Conservation (phyloP, 2,797 vertebrate species). For the Sebastes elongatus region DNA sequence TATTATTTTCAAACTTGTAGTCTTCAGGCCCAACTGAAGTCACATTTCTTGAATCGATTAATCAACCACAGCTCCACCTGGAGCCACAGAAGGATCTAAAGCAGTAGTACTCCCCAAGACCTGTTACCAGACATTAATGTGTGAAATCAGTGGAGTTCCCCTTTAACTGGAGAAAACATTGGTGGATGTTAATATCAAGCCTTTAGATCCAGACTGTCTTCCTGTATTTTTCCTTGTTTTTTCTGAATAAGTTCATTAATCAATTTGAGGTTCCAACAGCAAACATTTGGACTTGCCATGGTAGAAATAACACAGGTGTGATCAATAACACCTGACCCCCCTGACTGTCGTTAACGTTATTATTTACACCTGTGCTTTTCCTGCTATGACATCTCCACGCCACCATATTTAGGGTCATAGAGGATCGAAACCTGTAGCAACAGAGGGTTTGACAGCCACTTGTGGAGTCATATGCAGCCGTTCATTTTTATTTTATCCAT, state of each 20-base stretch:
- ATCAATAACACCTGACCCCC: not conserved
- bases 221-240: not conserved
- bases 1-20: not conserved
- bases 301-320: not conserved
- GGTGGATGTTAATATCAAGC: not conserved
- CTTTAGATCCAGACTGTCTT: not conserved
- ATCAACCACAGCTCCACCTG: not conserved
- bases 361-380: not conserved
- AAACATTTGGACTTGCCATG: not conserved
- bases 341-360: not conserved
- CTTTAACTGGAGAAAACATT: not conserved
- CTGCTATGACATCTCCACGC: not conserved
- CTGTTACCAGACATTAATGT: not conserved
- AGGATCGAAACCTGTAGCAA: not conserved
- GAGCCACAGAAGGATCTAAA: not conserved
- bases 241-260: not conserved
- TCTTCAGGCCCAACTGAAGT: not conserved
- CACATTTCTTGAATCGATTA: not conserved
- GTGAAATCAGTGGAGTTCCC: not conserved
- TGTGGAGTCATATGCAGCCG: not conserved
- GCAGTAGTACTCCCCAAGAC: not conserved
- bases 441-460: no score
- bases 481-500: not conserved
- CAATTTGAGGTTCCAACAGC: not conserved
- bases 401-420: not conserved